phyloP scores from a whole-genome alignment of 2,888 invertebrate species.

The Stenodema calcarata region DNA sequence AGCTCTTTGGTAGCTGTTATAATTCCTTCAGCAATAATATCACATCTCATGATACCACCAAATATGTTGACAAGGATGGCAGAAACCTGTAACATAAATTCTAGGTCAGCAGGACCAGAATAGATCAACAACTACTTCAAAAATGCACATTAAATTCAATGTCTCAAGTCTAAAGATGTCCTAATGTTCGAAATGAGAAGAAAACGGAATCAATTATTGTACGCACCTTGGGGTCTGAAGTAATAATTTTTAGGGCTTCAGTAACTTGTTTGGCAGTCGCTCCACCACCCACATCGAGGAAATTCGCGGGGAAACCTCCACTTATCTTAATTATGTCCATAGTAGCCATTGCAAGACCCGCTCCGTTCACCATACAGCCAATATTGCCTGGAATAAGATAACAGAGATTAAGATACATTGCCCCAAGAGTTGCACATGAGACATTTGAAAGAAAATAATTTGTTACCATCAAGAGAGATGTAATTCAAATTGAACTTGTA shows the following conservation, averaged over 20 bases:
- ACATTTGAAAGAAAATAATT: neutral
- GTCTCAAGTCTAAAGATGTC: no score
- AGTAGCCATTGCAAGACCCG: slow-evolving; percentile 96
- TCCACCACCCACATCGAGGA: slow-evolving; percentile 95
- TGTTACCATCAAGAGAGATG: slow-evolving; percentile 86
- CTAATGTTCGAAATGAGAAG: no score
- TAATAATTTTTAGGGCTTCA: slow-evolving; percentile 96
- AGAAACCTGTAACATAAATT: slow-evolving; percentile 70
- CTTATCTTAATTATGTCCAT: slow-evolving; percentile 97
- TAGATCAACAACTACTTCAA: no score
- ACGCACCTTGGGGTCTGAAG: slow-evolving; percentile 80
- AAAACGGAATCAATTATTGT: slow-evolving; percentile 26
- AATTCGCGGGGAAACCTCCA: slow-evolving; percentile 94
- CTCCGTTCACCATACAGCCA: slow-evolving; percentile 95
- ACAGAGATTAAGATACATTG: no score
- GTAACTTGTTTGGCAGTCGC: slow-evolving; percentile 89
- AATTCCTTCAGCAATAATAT: slow-evolving; percentile 95
- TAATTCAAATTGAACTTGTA: slow-evolving; percentile 89
- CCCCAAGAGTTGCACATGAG: neutral
- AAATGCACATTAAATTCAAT: no score
- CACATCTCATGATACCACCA: slow-evolving; percentile 97
- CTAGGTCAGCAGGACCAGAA: no score
- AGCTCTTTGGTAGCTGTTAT: slow-evolving; percentile 86
- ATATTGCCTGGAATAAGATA: slow-evolving; percentile 71
- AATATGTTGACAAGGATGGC: slow-evolving; percentile 95